Evolutionary conservation across 2,888 invertebrate genomes (phyloP).

Genomic region (Rhorus exstirpatorius): DNA sequence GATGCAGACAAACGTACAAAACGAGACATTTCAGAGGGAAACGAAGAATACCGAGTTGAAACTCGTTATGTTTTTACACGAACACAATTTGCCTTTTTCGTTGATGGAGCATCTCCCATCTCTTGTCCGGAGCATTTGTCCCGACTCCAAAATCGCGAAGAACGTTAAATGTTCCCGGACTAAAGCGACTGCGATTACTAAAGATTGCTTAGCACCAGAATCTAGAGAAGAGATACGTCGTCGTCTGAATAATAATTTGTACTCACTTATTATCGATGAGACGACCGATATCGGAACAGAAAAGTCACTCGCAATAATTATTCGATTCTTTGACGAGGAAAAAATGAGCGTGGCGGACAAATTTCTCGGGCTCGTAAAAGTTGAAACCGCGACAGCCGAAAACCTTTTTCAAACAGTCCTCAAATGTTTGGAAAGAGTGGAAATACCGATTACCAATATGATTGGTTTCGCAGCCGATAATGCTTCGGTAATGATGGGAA

Average conservation of each 20-base stretch:
- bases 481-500: conserved; percentile 11
- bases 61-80: conserved; percentile 68
- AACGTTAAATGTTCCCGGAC: conserved; percentile 66
- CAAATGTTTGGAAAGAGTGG: background rate
- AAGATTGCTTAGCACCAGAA: conserved; percentile 62
- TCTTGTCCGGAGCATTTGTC: conserved; percentile 32
- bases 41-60: conserved; percentile 55
- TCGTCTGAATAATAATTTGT: conserved; percentile 54
- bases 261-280: conserved; percentile 74
- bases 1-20: background rate
- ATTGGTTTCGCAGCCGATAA: conserved; percentile 11
- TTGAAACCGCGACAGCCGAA: background rate
- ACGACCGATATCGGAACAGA: conserved; percentile 71
- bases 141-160: conserved; percentile 71
- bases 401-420: background rate
- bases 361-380: conserved; percentile 6
- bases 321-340: conserved; percentile 29
- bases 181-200: conserved; percentile 58
- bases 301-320: conserved; percentile 51
- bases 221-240: conserved; percentile 31
- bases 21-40: no score
- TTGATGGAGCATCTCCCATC: conserved; percentile 70
- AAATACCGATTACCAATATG: conserved; percentile 6
- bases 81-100: conserved; percentile 71
- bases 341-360: conserved; percentile 4